A percentile compares a stretch with the other conserved stretches of the same genome.
These are phyloP conservation scores for Macrotus californicus DNA, from an alignment of 2,113 vertebrate genomes.

Conservation along the genomic window DNA sequence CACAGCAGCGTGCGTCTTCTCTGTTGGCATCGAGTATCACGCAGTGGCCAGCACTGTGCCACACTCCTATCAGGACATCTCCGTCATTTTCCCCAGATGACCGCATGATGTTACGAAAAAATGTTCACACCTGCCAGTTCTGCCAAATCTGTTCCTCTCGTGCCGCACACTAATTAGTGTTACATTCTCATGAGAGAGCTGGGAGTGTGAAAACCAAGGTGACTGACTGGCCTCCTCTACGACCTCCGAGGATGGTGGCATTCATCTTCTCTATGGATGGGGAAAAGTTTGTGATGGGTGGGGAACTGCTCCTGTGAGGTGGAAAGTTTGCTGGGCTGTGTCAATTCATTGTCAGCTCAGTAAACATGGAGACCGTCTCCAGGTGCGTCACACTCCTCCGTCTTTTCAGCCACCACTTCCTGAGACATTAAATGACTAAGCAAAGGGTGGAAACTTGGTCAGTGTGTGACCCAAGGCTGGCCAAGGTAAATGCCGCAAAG, in stretches of 20 bases:
- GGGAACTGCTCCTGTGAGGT: not conserved
- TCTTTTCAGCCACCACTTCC: not conserved
- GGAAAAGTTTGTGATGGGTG: not conserved
- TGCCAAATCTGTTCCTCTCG: not conserved
- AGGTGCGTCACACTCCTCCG: not conserved
- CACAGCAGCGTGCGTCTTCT: not conserved
- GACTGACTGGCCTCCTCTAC: not conserved
- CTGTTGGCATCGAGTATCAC: not conserved
- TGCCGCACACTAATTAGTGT: not conserved
- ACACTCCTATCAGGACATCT: not conserved
- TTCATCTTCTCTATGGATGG: not conserved
- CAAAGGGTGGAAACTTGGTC: not conserved
- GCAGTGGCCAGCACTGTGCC: not conserved
- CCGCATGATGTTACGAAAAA: not conserved
- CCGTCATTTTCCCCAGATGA: not conserved
- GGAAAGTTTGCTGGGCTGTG: not conserved
- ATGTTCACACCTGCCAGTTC: conserved; percentile 14
- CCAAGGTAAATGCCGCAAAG: not conserved
- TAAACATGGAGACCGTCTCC: not conserved
- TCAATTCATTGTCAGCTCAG: not conserved
- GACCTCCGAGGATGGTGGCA: not conserved
- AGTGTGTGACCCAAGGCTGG: not conserved
- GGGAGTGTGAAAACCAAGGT: not conserved
- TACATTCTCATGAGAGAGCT: not conserved
- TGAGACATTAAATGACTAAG: not conserved